Evolutionary conservation across 2,888 invertebrate genomes (phyloP).

Genomic region (Ectobius pallidus): DNA sequence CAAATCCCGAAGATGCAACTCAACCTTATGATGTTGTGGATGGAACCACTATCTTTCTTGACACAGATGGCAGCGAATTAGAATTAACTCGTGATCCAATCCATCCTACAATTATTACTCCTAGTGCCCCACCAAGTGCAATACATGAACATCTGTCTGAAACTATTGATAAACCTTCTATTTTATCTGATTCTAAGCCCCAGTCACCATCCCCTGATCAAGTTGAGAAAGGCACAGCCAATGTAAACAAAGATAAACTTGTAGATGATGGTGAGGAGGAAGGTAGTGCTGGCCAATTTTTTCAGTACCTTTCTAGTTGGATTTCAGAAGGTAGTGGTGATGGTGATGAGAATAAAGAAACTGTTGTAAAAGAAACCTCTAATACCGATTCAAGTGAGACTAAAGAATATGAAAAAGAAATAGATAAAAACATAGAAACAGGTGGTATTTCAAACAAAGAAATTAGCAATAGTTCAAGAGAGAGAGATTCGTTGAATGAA

Average conservation of each 20-base stretch:
- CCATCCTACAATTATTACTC: neutral
- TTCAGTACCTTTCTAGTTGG: neutral
- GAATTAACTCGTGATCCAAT: neutral
- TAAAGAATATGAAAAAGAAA: too few relatives aligned
- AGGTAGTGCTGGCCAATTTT: constrained; percentile 17
- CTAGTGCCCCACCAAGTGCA: neutral
- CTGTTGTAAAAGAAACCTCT: too few relatives aligned
- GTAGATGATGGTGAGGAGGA: constrained; percentile 49
- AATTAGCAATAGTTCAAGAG: too few relatives aligned
- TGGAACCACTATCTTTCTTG: constrained; percentile 67
- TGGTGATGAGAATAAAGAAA: constrained; percentile 20
- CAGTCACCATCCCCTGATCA: too few relatives aligned
- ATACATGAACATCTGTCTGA: neutral
- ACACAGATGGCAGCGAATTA: constrained; percentile 22
- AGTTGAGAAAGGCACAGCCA: neutral
- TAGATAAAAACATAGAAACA: constrained; percentile 21
- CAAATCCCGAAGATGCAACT: constrained; percentile 2
- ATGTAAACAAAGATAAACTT: constrained; percentile 56
- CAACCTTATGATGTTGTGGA: constrained; percentile 61
- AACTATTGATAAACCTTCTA: neutral
- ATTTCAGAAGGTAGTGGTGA: constrained; percentile 26
- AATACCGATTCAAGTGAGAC: too few relatives aligned
- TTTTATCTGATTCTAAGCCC: too few relatives aligned
- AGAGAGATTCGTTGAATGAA: too few relatives aligned
- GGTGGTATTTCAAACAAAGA: too few relatives aligned